These are phyloP conservation scores for Cheilinus undulatus DNA, from an alignment of 2,113 vertebrate genomes.

Conservation along the genomic window DNA sequence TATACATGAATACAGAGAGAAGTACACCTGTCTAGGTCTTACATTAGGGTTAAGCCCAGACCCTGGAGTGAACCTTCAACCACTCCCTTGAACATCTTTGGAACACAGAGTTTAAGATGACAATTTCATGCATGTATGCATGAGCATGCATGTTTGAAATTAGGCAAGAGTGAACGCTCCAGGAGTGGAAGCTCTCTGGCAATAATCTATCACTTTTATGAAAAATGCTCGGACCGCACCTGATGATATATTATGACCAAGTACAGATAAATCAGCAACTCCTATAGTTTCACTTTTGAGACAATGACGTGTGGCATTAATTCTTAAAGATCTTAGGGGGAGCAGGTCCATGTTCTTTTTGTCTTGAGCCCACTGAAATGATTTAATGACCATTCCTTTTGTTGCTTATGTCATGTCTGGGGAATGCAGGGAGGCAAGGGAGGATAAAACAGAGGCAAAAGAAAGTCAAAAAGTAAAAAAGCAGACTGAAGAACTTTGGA, in stretches of 20 bases:
- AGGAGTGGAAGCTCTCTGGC: conserved; percentile 59
- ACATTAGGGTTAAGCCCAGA: conserved; percentile 1
- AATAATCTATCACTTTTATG: conserved; percentile 81
- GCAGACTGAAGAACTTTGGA: conserved; percentile 46
- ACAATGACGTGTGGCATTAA: conserved; percentile 77
- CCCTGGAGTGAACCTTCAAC: conserved; percentile 27
- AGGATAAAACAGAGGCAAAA: conserved; percentile 46
- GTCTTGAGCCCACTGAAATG: conserved; percentile 65
- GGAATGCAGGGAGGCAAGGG: conserved; percentile 33
- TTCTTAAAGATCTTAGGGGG: conserved; percentile 69
- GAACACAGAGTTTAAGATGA: conserved; percentile 39
- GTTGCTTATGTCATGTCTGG: conserved; percentile 73
- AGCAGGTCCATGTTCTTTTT: conserved; percentile 42
- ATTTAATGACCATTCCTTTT: conserved; percentile 72
- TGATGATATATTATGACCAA: conserved; percentile 78
- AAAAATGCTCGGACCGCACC: conserved; percentile 65
- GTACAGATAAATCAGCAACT: conserved; percentile 81
- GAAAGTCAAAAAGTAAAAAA: conserved; percentile 64
- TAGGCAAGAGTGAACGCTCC: conserved; percentile 42
- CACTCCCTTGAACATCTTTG: conserved; percentile 27
- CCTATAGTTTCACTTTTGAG: conserved; percentile 76
- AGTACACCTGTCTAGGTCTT: conserved; percentile 43
- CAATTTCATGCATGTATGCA: conserved; percentile 52
- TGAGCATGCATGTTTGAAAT: conserved; percentile 35
- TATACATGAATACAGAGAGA: conserved; percentile 52